Evolutionary conservation across 2,797 vertebrate genomes (phyloP), one percentile per base, ranked within the genome.

Genomic region (Gymnothorax javanicus): DNA sequence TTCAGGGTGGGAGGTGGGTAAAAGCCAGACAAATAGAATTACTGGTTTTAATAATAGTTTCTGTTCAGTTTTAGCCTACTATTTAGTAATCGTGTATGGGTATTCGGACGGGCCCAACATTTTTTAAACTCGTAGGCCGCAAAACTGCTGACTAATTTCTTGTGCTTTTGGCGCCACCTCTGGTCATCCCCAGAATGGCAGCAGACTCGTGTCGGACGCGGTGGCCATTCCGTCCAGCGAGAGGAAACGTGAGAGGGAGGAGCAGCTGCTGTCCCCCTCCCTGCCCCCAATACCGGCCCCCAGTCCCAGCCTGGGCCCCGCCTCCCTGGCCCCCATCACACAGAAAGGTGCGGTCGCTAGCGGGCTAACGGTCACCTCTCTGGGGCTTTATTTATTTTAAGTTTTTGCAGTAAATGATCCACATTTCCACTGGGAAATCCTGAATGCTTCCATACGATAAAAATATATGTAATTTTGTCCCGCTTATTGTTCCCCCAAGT

Each of bases 181-280:
- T 83, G 81, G 23, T 17, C 33, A 33, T 85, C 3, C 59, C 15
- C 88, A 92, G 91, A 87, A 77, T 7, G 81, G 88, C 50, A 75
- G 86, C 0, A 79, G 0, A 17, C 2, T 87, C 57, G 57, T 58
- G 82, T 2, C 86, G 15, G 91, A 91, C 86, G 62, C 54, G n/a
- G 50, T 54, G 57, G 9, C 1, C 87, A 88, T 87, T 84, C 83
- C 90, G 0, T 69, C 88, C 56, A 84, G 15, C 52, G 89, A 90
- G 23, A 89, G 4, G 67, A 86, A 60, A 7, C 88, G 85, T 89
- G 89, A 91, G 58, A 88, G 90, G 17, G 88, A 89, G 17, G 60
- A 87, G 59, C 92, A 93, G 88, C 91, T 89, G 56, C 91, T 91
- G 90, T 93, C 94, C 77, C 89, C 91, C 0, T 93, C 88, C 7